Percentiles rank a stretch among this genome's conserved stretches.
phyloP scores from a whole-genome alignment of 1,140 invertebrate genomes.

The Hesperophylax magnus region DNA sequence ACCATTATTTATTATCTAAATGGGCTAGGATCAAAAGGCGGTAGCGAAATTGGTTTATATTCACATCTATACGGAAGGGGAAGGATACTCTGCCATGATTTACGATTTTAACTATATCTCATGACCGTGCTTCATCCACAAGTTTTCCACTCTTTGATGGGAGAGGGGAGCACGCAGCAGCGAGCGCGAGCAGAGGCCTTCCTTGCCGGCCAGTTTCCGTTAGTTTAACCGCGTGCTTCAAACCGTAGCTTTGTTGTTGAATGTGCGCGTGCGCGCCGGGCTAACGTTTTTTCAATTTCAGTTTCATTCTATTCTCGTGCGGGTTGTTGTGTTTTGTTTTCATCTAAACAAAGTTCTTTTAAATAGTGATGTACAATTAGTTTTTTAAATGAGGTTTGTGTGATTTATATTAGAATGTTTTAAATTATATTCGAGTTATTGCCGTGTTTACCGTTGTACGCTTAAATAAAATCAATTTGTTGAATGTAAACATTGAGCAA shows the following conservation, averaged over 20 bases:
- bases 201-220: conserved; percentile 23
- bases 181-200: not conserved
- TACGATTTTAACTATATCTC: too few species aligned
- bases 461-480: not conserved
- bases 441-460: not conserved
- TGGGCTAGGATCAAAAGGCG: too few species aligned
- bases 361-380: not conserved
- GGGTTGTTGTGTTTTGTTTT: not conserved
- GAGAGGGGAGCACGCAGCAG: not conserved
- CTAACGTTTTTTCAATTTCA: conserved; percentile 36
- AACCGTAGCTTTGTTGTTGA: conserved; percentile 7
- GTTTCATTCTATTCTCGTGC: conserved; percentile 4
- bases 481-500: conserved; percentile 25
- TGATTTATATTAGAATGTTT: not conserved
- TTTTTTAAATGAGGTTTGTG: not conserved
- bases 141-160: not conserved
- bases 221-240: conserved; percentile 38
- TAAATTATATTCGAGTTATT: not conserved
- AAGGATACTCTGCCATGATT: too few species aligned
- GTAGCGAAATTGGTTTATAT: too few species aligned
- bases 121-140: not conserved
- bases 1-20: too few species aligned
- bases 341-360: not conserved
- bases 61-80: too few species aligned
- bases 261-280: conserved; percentile 21